A percentile compares a stretch with the other conserved stretches of the same genome.
These are phyloP conservation scores for Phyllotreta striolata DNA, from an alignment of 2,888 invertebrate species.

Conservation along the genomic window DNA sequence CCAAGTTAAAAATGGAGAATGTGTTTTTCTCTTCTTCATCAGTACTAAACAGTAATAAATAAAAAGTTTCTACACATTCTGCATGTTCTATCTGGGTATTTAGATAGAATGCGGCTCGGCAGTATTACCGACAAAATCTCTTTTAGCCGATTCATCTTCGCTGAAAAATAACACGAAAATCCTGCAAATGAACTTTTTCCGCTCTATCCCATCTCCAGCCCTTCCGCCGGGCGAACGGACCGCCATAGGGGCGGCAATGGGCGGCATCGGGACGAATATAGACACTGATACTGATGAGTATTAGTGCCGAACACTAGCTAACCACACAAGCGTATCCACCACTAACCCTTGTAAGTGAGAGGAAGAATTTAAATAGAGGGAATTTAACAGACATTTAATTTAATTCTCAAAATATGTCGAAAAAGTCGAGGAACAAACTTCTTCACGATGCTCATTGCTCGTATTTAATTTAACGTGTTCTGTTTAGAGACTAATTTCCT, in stretches of 20 bases:
- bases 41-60: neutral
- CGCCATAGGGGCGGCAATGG: conserved; percentile 10
- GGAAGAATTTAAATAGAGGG: conserved; percentile 2
- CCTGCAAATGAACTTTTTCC: conserved; percentile 23
- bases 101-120: neutral
- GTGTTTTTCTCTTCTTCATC: too few species aligned
- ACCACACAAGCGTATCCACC: conserved; percentile 11
- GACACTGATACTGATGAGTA: conserved; percentile 32
- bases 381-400: neutral
- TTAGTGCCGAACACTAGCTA: conserved; percentile 30
- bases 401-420: too few species aligned
- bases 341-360: too few species aligned
- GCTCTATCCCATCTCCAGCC: conserved; percentile 11
- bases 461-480: too few species aligned
- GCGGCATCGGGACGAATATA: conserved; percentile 15
- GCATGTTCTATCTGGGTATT: neutral
- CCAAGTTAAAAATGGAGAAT: too few species aligned
- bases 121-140: conserved; percentile 1
- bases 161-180: conserved; percentile 13
- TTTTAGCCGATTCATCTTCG: conserved; percentile 3
- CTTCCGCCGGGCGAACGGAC: conserved; percentile 14
- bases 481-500: too few species aligned
- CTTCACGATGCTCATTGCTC: too few species aligned
- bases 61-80: neutral
- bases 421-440: too few species aligned